Base-by-base conservation (phyloP, 2,888 invertebrate genomes). In the Polymixis flavicincta region DNA sequence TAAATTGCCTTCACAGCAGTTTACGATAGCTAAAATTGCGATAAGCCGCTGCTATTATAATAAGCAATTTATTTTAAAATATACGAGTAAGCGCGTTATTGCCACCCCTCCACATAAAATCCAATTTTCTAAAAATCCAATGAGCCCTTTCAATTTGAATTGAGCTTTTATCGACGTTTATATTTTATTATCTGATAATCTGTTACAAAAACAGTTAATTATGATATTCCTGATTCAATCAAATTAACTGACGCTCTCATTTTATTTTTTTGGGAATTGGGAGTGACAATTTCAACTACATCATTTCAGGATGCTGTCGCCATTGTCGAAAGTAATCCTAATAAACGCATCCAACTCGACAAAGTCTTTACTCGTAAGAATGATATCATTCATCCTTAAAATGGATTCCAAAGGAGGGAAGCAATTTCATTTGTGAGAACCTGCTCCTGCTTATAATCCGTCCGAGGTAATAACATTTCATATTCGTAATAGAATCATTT, bases 401-500 rank as follows among this genome's bases (percentile, higher is more conserved):
- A 96, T 96, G 95, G 95, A 96, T 96, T 95, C 95, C 95, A 93
- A 95, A 95, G 94, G 92, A 95, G 95, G 93, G 94, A 95, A 96
- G 96, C 95, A 96, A 96, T 96, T 96, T 96, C 96, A 95, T 96
- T 96, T 96, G 95, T 94, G 93, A 95, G 94, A 95, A 96, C 96
- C 96, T 95, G 95, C 94, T 96, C 88, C 95, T 95, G 93, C 96
- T 96, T 96, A 96, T 96, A 96, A 96, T 96, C 95, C 96, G 94
- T 96, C 95, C 95, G 92, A 95, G 93, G 95, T 96, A 96, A 96
- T 96, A 96, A 95, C 96, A 95, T 96, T 96, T 96, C 96, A 96
- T 96, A 96, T 96, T 96, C 96, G 95, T 96, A 96, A 96, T 96
- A 95, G 95, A 96, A 96, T 96, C 96, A 96, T 95, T 96, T 93